Evolutionary conservation across 2,797 vertebrate species (phyloP).

Genomic region (Danio albolineatus): DNA sequence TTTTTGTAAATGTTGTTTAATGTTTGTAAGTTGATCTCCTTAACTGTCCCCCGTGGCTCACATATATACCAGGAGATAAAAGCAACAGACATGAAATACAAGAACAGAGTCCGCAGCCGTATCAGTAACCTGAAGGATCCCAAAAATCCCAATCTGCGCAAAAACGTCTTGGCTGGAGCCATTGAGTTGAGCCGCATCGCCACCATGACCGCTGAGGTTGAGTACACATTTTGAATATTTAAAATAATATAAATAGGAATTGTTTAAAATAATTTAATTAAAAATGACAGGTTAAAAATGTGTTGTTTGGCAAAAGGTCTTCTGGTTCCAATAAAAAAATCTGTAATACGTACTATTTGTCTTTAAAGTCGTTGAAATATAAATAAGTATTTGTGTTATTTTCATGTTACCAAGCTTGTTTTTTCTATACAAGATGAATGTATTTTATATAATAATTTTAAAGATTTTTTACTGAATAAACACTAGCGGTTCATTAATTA

Average conservation of each 20-base stretch:
- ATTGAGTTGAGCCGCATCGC: conserved; percentile 87
- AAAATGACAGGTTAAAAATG: background rate
- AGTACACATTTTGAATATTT: conserved; percentile 10
- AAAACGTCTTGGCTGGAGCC: conserved; percentile 89
- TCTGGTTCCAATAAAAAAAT: background rate
- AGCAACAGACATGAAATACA: conserved; percentile 97
- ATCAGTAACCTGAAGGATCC: conserved; percentile 99
- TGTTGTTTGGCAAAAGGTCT: conserved; percentile 10
- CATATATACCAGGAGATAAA: conserved; percentile 96
- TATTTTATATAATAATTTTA: too few relatives aligned
- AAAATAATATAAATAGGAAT: background rate
- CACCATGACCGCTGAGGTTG: conserved; percentile 94
- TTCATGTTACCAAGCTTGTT: too few relatives aligned
- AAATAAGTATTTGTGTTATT: too few relatives aligned
- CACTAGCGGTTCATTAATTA: too few relatives aligned
- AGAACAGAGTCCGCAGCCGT: conserved; percentile 94
- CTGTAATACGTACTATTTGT: background rate
- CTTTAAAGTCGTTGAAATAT: too few relatives aligned
- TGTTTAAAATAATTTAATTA: background rate
- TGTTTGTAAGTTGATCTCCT: conserved; percentile 56
- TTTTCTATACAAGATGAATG: too few relatives aligned
- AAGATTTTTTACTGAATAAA: background rate
- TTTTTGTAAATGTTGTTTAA: conserved; percentile 10
- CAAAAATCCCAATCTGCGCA: conserved; percentile 91
- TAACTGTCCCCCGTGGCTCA: conserved; percentile 71